Evolutionary conservation across 2,888 invertebrate genomes (phyloP).

Genomic region (Tyria jacobaeae): DNA sequence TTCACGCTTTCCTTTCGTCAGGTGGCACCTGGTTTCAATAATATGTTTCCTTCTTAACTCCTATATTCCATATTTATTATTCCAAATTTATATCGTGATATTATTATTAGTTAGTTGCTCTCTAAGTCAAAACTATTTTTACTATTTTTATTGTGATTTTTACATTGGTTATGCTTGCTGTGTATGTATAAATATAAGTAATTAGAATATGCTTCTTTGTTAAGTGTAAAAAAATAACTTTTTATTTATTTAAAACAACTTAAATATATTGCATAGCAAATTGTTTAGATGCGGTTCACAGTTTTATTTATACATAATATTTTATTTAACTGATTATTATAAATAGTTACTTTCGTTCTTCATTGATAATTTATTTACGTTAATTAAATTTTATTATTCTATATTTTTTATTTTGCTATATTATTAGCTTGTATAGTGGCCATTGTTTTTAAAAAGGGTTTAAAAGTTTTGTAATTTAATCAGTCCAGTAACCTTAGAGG

Average conservation of each 20-base stretch:
- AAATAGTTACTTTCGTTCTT: neutral
- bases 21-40: too few species aligned
- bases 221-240: neutral
- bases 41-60: too few species aligned
- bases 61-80: neutral
- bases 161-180: constrained; percentile 12
- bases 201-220: too few species aligned
- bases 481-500: constrained; percentile 10
- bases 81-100: constrained; percentile 14
- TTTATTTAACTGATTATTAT: neutral
- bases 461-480: constrained; percentile 5
- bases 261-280: neutral
- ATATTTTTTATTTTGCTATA: neutral
- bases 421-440: neutral
- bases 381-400: neutral
- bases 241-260: neutral
- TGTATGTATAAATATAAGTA: too few species aligned
- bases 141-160: constrained; percentile 13
- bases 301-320: neutral
- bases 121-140: neutral
- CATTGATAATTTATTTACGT: neutral
- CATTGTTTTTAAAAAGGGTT: neutral
- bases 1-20: too few species aligned
- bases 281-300: neutral
- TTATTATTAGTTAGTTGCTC: constrained; percentile 1